Evolutionary conservation across 53 echinoderm and acorn worm species (phyloP), one percentile per base, ranked within the genome.

Genomic region (Arbacia lixula): DNA sequence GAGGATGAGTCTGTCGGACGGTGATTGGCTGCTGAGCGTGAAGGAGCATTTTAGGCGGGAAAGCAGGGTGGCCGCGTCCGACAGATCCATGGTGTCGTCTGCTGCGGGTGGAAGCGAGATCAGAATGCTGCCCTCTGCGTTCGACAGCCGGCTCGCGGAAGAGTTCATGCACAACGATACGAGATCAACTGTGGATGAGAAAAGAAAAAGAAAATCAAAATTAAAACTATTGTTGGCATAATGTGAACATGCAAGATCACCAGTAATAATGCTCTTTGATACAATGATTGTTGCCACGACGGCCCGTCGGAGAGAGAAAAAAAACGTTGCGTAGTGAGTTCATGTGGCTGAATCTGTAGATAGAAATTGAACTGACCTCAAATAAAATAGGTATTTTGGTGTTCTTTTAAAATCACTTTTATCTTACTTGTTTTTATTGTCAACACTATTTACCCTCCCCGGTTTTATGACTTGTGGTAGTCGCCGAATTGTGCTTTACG

Each of bases 91-190:
- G 26, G 9, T 14, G 19, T 19, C 64, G 5, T 22, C 77, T 25
- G 77, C 26, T 26, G 56, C 56, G 38, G 40, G 16, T 57, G 82
- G 62, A 61, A 81, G 64, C 19, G 82, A 63, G 46, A 81, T 28
- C 28, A 28, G 30, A 40, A 81, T 81, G 14, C 82, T 81, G 50
- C 82, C 82, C 64, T 81, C 82, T 46, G 82, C 49, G 41, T 81
- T 41, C 20, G 52, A 81, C 64, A 63, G 62, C 43, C 63, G 28
- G 46, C 20, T 31, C 19, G 12, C 11, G 2, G 82, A 81, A 19
- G 82, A 63, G 21, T 81, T 81, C 41, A 81, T 81, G 64, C 82
- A 81, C 62, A 81, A 22, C 20, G 82, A 63, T 63, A 61, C 82
- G 41, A 81, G 28, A 29, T 81, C 64, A 62, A 81, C 82, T 81